A percentile compares a stretch with the other conserved stretches of the same genome.
phyloP scores from a whole-genome alignment of 2,888 invertebrate species.

The Clistopyga incitator region DNA sequence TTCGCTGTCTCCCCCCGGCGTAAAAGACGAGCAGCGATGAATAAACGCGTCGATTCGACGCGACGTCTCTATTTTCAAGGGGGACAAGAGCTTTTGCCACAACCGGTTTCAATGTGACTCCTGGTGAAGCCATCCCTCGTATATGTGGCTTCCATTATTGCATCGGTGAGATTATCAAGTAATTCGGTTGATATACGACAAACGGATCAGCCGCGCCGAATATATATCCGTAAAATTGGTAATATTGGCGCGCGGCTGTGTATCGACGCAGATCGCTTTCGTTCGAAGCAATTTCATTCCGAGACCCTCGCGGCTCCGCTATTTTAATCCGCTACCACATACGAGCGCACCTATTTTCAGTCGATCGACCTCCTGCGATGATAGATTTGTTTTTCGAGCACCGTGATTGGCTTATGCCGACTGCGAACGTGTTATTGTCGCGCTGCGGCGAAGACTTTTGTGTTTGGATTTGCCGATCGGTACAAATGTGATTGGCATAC shows the following conservation, averaged over 20 bases:
- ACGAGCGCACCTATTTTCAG: neutral
- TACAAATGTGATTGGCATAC: no score
- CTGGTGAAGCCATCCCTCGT: slow-evolving; percentile 8
- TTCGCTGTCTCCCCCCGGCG: slow-evolving; percentile 48
- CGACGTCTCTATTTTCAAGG: slow-evolving; percentile 67
- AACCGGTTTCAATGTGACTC: neutral
- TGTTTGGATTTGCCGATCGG: neutral
- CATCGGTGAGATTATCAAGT: slow-evolving; percentile 45
- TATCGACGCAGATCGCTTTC: slow-evolving; percentile 14
- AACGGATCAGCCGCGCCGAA: slow-evolving; percentile 23
- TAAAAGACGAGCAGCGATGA: slow-evolving; percentile 63
- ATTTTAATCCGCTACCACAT: neutral
- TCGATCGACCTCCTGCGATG: neutral
- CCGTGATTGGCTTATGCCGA: neutral
- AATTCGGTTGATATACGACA: slow-evolving; percentile 20
- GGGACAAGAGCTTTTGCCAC: slow-evolving; percentile 35
- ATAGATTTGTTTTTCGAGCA: neutral
- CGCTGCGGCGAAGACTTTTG: neutral
- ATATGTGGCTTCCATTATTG: slow-evolving; percentile 31
- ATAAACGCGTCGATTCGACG: slow-evolving; percentile 68
- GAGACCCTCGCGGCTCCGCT: neutral
- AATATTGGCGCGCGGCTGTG: neutral
- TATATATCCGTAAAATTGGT: neutral
- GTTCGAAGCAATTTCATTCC: slow-evolving; percentile 32
- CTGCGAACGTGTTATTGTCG: neutral